Percentiles rank a stretch among this genome's conserved stretches.
These are phyloP conservation scores for Panulirus ornatus DNA, from an alignment of 1,140 invertebrate species.

Conservation along the genomic window DNA sequence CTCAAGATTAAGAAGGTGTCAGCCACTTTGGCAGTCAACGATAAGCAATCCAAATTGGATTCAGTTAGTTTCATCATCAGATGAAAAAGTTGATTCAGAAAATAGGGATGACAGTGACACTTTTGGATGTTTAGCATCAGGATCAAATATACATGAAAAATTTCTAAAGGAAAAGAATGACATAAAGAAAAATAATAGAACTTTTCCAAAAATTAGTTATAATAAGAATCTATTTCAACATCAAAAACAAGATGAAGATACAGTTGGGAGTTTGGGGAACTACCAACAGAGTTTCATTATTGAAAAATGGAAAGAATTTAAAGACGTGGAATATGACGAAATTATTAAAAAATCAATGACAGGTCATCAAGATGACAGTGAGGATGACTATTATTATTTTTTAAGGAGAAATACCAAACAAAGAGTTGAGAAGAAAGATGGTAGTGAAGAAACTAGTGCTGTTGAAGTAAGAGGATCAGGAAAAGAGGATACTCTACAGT, in stretches of 20 bases:
- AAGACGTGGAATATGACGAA: not conserved
- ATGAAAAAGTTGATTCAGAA: not conserved
- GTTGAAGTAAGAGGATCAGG: not conserved
- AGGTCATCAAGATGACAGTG: slow-evolving; percentile 17
- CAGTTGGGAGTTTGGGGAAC: not conserved
- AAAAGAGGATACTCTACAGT: not conserved
- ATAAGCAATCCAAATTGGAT: not conserved
- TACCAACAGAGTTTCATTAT: not conserved
- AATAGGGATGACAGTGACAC: not conserved
- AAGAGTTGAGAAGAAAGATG: not conserved
- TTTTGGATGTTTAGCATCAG: not conserved
- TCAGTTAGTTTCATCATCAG: not conserved
- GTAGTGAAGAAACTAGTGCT: not conserved
- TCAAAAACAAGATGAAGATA: not conserved
- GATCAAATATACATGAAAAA: not conserved
- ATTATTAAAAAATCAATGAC: not conserved
- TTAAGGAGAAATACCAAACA: not conserved
- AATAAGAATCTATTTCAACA: not conserved
- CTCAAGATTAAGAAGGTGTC: not conserved
- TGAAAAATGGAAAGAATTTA: slow-evolving; percentile 19
- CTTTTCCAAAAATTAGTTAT: not conserved
- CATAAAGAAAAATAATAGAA: not conserved
- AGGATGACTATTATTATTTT: slow-evolving; percentile 20
- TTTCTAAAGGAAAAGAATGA: not conserved
- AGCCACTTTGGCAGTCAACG: not conserved